A percentile compares a stretch with the other conserved stretches of the same genome.
Conservation (phyloP, 2,797 vertebrate species). For the Girardinus metallicus region DNA sequence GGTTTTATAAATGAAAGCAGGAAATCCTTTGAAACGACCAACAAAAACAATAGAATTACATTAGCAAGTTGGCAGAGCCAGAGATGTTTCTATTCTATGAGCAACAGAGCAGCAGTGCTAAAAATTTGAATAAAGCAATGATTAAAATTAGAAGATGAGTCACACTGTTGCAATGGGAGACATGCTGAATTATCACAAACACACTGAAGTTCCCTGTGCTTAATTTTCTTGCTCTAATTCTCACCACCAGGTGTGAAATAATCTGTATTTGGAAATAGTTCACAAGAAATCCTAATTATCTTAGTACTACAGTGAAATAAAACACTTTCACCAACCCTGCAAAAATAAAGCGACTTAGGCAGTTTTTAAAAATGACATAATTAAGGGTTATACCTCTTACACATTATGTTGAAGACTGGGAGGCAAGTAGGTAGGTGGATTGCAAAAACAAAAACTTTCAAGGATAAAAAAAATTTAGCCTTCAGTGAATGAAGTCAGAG, state of each 20-base stretch:
- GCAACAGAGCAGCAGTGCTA: background rate
- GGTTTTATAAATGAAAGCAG: background rate
- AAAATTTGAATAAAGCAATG: background rate
- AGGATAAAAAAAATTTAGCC: background rate
- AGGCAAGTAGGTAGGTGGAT: background rate
- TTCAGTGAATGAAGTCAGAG: background rate
- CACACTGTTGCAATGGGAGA: background rate
- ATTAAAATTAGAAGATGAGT: background rate
- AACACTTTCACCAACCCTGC: background rate
- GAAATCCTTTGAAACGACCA: slow-evolving; percentile 5
- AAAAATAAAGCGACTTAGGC: background rate
- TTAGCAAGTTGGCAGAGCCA: background rate
- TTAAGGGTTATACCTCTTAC: too few relatives aligned
- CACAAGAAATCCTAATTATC: background rate
- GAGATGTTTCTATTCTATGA: background rate
- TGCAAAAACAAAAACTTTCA: background rate
- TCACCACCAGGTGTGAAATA: background rate
- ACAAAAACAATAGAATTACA: background rate
- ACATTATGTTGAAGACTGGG: too few relatives aligned
- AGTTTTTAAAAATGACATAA: background rate
- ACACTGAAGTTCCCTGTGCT: background rate
- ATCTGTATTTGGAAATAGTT: background rate
- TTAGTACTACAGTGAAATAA: background rate
- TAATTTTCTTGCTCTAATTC: background rate
- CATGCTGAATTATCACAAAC: background rate